Evolutionary conservation across 1,140 invertebrate species (phyloP).

Genomic region (Monomorium pharaonis): DNA sequence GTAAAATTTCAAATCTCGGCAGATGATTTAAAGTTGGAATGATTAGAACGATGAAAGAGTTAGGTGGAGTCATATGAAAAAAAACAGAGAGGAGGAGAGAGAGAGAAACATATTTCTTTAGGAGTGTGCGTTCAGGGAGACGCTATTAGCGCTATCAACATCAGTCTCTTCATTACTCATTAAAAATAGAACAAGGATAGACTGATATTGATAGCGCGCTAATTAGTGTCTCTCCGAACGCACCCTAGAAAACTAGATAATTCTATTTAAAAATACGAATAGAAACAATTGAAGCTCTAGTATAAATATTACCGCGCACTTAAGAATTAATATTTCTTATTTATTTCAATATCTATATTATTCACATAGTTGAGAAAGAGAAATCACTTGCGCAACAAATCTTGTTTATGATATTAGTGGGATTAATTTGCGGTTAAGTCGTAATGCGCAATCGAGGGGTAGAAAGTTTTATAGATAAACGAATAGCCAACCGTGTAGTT

Average conservation of each 20-base stretch:
- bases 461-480: conserved; percentile 49
- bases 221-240: no score
- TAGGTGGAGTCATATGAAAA: not conserved
- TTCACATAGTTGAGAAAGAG: not conserved
- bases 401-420: not conserved
- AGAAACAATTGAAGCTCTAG: not conserved
- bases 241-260: not conserved
- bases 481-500: conserved; percentile 38
- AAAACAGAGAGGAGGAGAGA: no score
- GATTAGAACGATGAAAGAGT: not conserved
- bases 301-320: not conserved
- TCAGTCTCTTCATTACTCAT: no score
- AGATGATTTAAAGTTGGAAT: conserved; percentile 31
- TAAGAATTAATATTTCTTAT: not conserved
- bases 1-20: conserved; percentile 7
- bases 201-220: no score
- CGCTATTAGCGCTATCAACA: no score
- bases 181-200: no score
- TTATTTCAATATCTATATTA: not conserved
- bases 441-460: conserved; percentile 6
- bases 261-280: not conserved
- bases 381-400: conserved; percentile 1
- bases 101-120: not conserved
- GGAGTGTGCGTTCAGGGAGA: no score
- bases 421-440: conserved; percentile 17